phyloP scores from a whole-genome alignment of 2,113 vertebrate species.

The Neolamprologus cancellatus region DNA sequence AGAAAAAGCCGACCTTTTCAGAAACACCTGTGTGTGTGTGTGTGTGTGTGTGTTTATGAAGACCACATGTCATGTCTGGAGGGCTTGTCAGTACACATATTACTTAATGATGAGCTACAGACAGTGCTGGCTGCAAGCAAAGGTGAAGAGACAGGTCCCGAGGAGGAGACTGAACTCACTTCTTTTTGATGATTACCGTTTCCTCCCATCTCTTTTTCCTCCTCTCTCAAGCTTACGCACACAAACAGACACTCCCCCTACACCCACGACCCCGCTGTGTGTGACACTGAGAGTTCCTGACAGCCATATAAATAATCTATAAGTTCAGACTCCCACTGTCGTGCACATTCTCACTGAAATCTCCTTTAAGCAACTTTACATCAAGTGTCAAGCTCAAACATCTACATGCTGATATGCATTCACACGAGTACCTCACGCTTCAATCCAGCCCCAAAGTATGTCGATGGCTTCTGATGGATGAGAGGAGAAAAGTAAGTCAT shows the following conservation, averaged over 20 bases:
- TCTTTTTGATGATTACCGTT: background rate
- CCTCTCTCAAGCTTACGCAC: background rate
- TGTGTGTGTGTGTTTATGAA: background rate
- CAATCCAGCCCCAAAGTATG: background rate
- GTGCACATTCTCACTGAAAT: background rate
- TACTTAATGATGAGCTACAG: background rate
- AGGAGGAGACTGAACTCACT: background rate
- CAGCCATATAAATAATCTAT: conserved; percentile 75
- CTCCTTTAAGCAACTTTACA: conserved; percentile 7
- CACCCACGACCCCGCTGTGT: background rate
- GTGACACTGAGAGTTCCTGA: conserved; percentile 65
- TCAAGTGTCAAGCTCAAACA: background rate
- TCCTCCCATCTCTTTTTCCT: background rate
- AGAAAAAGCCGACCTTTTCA: conserved; percentile 40
- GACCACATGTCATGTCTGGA: background rate
- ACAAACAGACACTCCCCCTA: background rate
- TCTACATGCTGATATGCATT: background rate
- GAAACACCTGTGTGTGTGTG: conserved; percentile 15
- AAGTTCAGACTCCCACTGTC: conserved; percentile 37
- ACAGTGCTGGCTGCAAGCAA: background rate
- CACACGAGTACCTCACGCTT: background rate
- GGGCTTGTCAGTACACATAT: conserved; percentile 17
- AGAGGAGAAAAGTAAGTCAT: background rate
- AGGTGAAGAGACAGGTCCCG: background rate
- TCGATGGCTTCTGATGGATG: background rate